Evolutionary conservation across 2,113 vertebrate genomes (phyloP), one percentile per base, ranked within the genome.

Genomic region (Gambusia holbrooki): DNA sequence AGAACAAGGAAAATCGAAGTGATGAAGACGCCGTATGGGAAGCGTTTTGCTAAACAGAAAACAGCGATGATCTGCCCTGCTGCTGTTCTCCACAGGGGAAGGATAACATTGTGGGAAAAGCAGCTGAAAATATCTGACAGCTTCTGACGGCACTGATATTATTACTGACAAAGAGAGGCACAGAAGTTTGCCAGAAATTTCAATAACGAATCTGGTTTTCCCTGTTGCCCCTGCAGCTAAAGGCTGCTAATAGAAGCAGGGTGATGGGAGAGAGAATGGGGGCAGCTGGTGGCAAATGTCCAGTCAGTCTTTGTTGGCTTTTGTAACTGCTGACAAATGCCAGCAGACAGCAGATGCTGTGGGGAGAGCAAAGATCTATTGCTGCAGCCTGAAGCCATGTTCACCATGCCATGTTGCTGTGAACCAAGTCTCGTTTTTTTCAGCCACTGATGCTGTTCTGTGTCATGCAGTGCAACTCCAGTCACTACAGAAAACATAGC

Each of bases 311-410:
- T 79, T 64, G 82, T 87, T 84, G 83, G 89, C 77, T 81, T 75
- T 73, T 63, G 83, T 40, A 40, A 73, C 4, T 27, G 80, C 80
- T 81, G 87, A 91, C 92, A 91, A 90, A 91, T 91, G 91, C 85
- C 91, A 93, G 84, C 71, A 62, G 83, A 87, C 81, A 92, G 84
- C 91, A 93, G 93, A 94, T 93, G 92, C 89, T 93, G 82, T 58
- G 71, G 87, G 81, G 87, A 90, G 76, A 87, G 79, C 80, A 74
- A 84, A 88, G 84, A 91, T 93, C 86, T 90, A 91, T 90, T 62
- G 75, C 51, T 33, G 73, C 73, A 80, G 75, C 82, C 86, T 82
- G 70, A 69, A 75, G 82, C 77, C 71, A 86, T 71, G 74, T 69
- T 76, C 73, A 62, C 71, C 37, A n/a, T 27, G 69, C 65, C 45